phyloP scores from a whole-genome alignment of 2,113 vertebrate species.

The Nyctereutes procyonoides region DNA sequence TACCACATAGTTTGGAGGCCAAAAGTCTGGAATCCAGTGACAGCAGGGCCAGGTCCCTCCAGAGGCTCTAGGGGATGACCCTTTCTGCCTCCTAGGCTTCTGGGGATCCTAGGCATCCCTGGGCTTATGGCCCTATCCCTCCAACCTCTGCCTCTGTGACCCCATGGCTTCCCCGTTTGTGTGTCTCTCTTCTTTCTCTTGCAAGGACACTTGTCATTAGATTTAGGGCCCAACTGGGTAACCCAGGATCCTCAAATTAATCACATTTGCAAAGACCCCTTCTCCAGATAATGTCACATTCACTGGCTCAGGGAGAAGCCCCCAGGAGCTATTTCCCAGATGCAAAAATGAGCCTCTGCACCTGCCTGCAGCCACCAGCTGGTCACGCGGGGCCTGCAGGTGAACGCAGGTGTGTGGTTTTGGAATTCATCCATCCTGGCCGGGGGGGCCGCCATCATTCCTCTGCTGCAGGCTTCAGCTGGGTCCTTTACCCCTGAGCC shows the following conservation, averaged over 20 bases:
- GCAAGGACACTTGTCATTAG: background rate
- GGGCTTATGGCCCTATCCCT: fast-evolving
- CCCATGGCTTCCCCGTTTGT: fast-evolving
- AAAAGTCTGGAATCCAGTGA: no score
- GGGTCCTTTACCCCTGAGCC: background rate
- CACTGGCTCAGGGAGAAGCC: background rate
- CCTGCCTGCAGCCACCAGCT: fast-evolving
- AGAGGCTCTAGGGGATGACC: no score
- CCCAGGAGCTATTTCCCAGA: fast-evolving
- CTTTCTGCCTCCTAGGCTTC: no score
- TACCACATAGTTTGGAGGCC: background rate
- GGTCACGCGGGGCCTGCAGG: fast-evolving
- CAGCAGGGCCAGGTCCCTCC: fast-evolving
- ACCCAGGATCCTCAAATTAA: background rate
- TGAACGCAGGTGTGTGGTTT: background rate
- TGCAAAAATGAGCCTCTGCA: fast-evolving
- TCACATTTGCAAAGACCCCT: background rate
- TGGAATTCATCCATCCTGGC: background rate
- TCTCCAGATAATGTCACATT: background rate
- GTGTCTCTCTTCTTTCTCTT: background rate
- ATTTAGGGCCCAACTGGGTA: background rate
- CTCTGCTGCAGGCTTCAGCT: background rate
- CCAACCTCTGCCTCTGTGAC: background rate
- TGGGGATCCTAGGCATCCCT: fast-evolving
- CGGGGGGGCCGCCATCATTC: fast-evolving